Evolutionary conservation across 2,797 vertebrate genomes (phyloP), one percentile per base, ranked within the genome.

Genomic region (Oophaga sylvatica): DNA sequence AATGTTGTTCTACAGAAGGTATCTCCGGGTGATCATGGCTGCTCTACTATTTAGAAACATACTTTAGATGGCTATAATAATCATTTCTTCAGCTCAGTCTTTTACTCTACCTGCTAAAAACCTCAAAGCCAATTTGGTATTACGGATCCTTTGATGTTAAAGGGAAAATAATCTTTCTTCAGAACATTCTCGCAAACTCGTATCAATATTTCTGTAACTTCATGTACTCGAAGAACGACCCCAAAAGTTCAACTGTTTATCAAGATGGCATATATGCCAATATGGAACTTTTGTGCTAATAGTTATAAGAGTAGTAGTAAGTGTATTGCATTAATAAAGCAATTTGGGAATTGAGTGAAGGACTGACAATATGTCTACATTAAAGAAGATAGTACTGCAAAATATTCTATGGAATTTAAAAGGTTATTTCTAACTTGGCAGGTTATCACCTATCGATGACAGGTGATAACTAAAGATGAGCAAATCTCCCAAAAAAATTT

Each of bases 1-100:
- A 95, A 95, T 96, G 93, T 75, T 93, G 87, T 94, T 94, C 90
- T 93, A 92, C 91, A 63, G 41, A 81, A 76, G 83, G 68, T 80
- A 56, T 88, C 82, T 84, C 65, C 20, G 26, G 60, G 65, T 75
- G 68, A 87, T 82, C 45, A 13, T 70, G n/a, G 31, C 75, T 80
- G 73, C 56, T 84, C 53, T 79, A 20, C 71, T 83, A 60, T 84
- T 83, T 83, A 80, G 73, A 83, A 87, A 87, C 73, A 57, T 68
- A 63, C 31, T 59, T 70, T 45, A 59, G 60, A 83, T 87, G 71
- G 48, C 62, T 67, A 84, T 62, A 80, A 80, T 65, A 59, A 80
- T 60, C 56, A 15, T n/a, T 53, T 78, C 56, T 68, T 17, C 17
- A 48, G 63, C 75, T n/a, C 76, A 65, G 26, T 35, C n/a, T 59